Conservation (phyloP, 2,888 invertebrate species). For the Ormia ochracea region DNA sequence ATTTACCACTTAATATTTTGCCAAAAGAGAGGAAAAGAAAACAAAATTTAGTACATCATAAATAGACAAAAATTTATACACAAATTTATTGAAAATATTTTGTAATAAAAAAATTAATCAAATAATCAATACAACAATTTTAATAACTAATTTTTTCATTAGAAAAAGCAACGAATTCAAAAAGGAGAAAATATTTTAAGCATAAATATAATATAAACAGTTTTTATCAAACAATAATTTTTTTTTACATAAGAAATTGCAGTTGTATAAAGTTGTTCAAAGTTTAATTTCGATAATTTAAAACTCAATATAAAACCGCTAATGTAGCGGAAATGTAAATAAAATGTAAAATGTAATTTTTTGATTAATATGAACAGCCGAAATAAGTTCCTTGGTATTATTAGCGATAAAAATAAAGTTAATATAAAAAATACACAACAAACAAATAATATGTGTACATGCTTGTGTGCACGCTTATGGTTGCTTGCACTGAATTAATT, state of each 20-base stretch:
- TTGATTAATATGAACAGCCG: too few relatives aligned
- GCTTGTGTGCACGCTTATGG: too few relatives aligned
- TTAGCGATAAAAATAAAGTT: too few relatives aligned
- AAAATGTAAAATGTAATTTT: background rate
- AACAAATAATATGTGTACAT: too few relatives aligned
- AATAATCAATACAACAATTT: background rate
- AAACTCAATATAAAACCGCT: too few relatives aligned
- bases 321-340: too few relatives aligned
- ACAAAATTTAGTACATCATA: slow-evolving; percentile 25
- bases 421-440: too few relatives aligned
- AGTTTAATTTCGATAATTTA: background rate
- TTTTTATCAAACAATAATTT: background rate
- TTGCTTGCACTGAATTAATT: too few relatives aligned
- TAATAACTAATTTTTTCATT: background rate
- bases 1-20: too few relatives aligned
- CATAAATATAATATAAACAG: background rate
- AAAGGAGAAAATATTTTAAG: background rate
- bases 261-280: background rate
- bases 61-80: slow-evolving; percentile 48
- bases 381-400: too few relatives aligned
- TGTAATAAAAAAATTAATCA: slow-evolving; percentile 40
- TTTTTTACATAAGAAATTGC: slow-evolving; percentile 40
- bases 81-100: slow-evolving; percentile 57
- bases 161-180: slow-evolving; percentile 37
- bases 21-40: slow-evolving; percentile 11